These are phyloP conservation scores for Pseudachorutes palmiensis DNA, from an alignment of 1,140 invertebrate species.

Conservation along the genomic window DNA sequence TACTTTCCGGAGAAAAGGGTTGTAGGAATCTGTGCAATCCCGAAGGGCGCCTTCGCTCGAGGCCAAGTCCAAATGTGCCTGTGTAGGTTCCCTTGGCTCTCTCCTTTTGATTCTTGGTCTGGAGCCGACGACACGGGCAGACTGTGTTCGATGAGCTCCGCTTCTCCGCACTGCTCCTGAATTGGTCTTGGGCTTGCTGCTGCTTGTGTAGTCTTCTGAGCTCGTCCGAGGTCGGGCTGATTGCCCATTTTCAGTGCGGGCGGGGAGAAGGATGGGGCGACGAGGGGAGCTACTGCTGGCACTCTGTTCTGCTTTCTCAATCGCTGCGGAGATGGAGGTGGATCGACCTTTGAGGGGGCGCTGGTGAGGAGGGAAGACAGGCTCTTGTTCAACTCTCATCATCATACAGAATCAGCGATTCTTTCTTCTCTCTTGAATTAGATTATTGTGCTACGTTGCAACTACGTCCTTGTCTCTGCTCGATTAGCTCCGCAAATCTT, in stretches of 20 bases:
- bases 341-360: no score
- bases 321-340: no score
- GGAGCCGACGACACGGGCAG: conserved; percentile 52
- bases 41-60: conserved; percentile 40
- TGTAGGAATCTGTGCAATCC: conserved; percentile 36
- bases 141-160: conserved; percentile 45
- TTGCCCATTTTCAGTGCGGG: conserved; percentile 34
- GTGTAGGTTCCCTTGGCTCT: conserved; percentile 43
- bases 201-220: not conserved
- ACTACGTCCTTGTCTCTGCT: no score
- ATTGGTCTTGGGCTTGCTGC: not conserved
- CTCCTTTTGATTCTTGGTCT: conserved; percentile 36
- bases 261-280: no score
- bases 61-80: conserved; percentile 36
- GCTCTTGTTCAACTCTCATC: no score
- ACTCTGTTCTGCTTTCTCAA: no score
- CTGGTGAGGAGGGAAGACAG: no score
- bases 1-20: conserved; percentile 38
- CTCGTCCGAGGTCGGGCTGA: conserved; percentile 19
- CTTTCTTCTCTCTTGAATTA: no score
- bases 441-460: no score
- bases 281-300: no score
- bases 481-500: no score
- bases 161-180: conserved; percentile 13
- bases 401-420: no score